phyloP scores from a whole-genome alignment of 2,113 vertebrate genomes.

The Zapus hudsonius region DNA sequence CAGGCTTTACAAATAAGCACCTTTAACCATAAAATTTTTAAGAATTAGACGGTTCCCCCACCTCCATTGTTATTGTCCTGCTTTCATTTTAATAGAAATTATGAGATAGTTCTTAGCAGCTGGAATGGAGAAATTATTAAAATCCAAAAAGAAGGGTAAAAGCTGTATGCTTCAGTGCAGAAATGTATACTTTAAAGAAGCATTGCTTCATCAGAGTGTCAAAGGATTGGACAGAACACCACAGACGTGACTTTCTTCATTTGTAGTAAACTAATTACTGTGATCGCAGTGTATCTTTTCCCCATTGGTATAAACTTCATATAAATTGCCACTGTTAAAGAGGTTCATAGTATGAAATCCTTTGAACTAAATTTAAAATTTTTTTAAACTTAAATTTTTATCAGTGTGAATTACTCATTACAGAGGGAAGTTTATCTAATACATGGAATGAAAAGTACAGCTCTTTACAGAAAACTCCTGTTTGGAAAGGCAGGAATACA shows the following conservation, averaged over 20 bases:
- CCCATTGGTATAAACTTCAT: constrained; percentile 32
- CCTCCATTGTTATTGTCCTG: neutral
- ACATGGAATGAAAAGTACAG: constrained; percentile 98
- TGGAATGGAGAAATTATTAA: constrained; percentile 27
- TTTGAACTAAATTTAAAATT: constrained; percentile 58
- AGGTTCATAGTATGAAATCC: constrained; percentile 37
- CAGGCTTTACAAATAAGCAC: no score
- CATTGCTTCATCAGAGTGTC: constrained; percentile 43
- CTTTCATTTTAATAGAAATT: constrained; percentile 39
- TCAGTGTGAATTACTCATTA: constrained; percentile 70
- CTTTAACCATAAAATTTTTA: no score
- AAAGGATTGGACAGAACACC: constrained; percentile 26
- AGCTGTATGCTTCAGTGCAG: constrained; percentile 30
- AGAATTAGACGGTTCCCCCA: neutral
- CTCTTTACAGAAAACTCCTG: constrained; percentile 93
- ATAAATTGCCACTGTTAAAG: constrained; percentile 45
- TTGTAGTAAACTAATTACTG: constrained; percentile 50
- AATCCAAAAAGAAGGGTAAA: constrained; percentile 24
- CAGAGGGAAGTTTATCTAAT: constrained; percentile 97
- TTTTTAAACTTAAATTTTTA: constrained; percentile 1
- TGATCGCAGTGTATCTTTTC: constrained; percentile 43
- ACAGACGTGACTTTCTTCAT: constrained; percentile 36
- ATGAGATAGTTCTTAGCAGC: constrained; percentile 10
- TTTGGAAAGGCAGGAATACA: constrained; percentile 92
- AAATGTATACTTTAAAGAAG: constrained; percentile 53